Base-by-base conservation (phyloP, 1,140 invertebrate genomes). In the Nilaparvata lugens region DNA sequence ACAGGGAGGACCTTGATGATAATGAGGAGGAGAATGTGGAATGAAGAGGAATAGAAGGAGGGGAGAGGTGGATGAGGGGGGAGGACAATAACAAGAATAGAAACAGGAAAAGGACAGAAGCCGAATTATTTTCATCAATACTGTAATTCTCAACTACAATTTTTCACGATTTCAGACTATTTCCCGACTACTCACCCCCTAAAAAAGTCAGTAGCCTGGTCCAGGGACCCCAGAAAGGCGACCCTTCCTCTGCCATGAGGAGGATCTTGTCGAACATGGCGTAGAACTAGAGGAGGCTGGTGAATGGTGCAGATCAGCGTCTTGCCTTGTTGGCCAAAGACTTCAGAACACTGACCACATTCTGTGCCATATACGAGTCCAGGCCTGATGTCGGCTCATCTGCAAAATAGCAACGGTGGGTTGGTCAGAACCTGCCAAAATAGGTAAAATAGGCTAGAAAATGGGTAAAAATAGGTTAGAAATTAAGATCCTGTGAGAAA, bases 251-350 rank as follows among this genome's bases (percentile, higher is more conserved):
- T 0, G 94, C 89, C 84, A 98, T 86, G 13, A 97, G 78, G 0
- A 95, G 75, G 35, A 97, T 78, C 68, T 88, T 90, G 71, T 97
- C 91, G 73, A 98, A 98, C 75, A 97, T 82, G 14, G 87, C 84
- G 70, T 91, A 98, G n/a, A 0, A 97, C 75, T 72, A 0, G 93
- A 95, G 0, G 91, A 0, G 96, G 96, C 72, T 98, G 95, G 75
- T 98, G 95, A 62, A 98, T 94, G 2, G 95, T 98, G 68, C 88
- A 88, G 21, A 98, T 77, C 40, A 98, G 87, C 0, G 95, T 97
- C 73, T 94, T 94, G 4, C 94, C 92, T 85, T 87, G 28, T 74
- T 72, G 0, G 93, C 88, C 63, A 91, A 77, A 24, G 82, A 79
- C 75, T 89, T 91, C 61, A 94, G 73, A 63, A 91, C 87, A 68